Conservation (phyloP, 2,113 vertebrate species). For the Hassar affinis region DNA sequence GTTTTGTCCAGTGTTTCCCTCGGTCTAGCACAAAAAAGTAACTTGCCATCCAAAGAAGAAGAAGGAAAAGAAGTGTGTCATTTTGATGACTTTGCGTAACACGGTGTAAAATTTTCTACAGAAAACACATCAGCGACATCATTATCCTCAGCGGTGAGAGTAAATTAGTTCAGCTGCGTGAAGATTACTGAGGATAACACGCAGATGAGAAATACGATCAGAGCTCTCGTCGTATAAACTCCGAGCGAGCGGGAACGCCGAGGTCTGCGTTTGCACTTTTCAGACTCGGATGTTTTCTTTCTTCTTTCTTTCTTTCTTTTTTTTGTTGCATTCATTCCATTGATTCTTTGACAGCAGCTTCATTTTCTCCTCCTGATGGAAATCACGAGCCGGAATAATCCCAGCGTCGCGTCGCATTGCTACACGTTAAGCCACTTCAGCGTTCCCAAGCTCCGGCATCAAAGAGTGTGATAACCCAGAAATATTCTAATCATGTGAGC, state of each 20-base stretch:
- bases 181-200: constrained; percentile 23
- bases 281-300: neutral
- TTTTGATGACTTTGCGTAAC: neutral
- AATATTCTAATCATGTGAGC: neutral
- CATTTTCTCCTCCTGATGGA: constrained; percentile 14
- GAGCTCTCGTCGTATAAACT: neutral
- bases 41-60: neutral
- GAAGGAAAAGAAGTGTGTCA: neutral
- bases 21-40: neutral
- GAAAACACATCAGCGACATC: neutral
- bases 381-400: neutral
- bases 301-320: neutral
- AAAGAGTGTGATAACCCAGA: neutral
- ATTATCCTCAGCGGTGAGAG: neutral
- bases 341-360: neutral
- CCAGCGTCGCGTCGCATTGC: neutral
- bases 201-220: neutral
- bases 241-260: neutral
- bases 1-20: neutral
- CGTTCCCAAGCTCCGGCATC: neutral
- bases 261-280: constrained; percentile 2
- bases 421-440: neutral
- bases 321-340: neutral
- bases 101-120: neutral
- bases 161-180: constrained; percentile 5